Base-by-base conservation (phyloP, 2,113 vertebrate genomes). In the Cariama cristata region DNA sequence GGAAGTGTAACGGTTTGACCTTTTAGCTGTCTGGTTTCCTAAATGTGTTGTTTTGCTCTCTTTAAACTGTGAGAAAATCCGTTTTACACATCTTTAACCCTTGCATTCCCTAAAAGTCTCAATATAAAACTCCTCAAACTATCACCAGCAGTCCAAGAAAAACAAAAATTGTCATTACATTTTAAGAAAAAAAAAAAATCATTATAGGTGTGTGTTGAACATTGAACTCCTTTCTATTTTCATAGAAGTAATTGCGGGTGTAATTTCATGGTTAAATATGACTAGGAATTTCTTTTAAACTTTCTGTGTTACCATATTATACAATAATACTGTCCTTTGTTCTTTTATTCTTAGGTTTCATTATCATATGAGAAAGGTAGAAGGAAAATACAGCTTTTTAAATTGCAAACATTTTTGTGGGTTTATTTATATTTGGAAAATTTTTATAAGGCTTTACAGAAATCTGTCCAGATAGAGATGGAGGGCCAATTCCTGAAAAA, bases 1-100 rank as follows among this genome's bases (percentile, higher is more conserved):
- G 98, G 98, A 98, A 98, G 98, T 98, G 97, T 98, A 98, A 98
- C 5, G 96, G 97, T 98, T 98, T 98, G 98, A 98, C 98, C 98
- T 92, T 86, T 75, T 96, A 97, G 96, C 98, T 98, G 97, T 98
- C 97, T 98, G 97, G 98, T 98, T 98, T 98, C 98, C 98, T 98
- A 97, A 98, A 98, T 97, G 97, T 94, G 92, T 96, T 98, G 90
- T 97, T 98, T 98, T 97, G 79, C 94, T 97, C 96, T 97, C 89
- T 84, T 63, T 93, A 96, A 98, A 97, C 98, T 98, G 98, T 98
- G 98, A 98, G 98, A 98, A 98, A 98, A 96, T 98, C 83, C 95
- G 72, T 96, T 97, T 97, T 96, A 97, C 95, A 95, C n/a, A 42
- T 94, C 93, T 97, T 98, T 98, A 98, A 98, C 98, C 85, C 97